Evolutionary conservation across 1,140 invertebrate genomes (phyloP).

Genomic region (Ylistrum balloti): DNA sequence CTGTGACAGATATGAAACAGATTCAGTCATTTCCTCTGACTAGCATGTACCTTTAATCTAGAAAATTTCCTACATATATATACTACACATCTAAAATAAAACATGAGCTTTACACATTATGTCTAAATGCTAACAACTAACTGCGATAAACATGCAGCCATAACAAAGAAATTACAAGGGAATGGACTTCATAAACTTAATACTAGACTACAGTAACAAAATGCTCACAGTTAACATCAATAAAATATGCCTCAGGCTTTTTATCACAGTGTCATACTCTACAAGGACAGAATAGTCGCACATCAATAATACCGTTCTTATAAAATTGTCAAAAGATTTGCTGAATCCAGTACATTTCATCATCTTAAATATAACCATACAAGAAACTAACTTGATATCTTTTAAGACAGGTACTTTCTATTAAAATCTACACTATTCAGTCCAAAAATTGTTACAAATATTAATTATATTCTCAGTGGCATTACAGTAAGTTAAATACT

Average conservation of each 20-base stretch:
- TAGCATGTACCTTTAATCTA: background rate
- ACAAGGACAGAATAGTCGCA: background rate
- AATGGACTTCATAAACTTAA: slow-evolving; percentile 20
- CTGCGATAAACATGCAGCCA: background rate
- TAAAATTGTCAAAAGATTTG: no score
- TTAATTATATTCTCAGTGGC: no score
- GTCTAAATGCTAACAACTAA: background rate
- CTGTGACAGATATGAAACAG: no score
- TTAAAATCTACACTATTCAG: no score
- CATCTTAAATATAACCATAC: background rate
- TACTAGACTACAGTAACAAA: background rate
- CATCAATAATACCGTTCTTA: background rate
- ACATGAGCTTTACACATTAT: background rate
- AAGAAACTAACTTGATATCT: no score
- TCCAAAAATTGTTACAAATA: no score
- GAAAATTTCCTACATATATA: no score
- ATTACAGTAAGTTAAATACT: no score
- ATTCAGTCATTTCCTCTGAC: background rate
- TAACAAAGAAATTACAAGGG: background rate
- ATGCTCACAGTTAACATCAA: background rate
- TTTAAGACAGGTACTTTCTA: no score
- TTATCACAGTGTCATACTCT: background rate
- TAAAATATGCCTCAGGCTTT: background rate
- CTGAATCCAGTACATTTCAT: no score
- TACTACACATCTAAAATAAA: background rate